Evolutionary conservation across 2,113 vertebrate genomes (phyloP).

Genomic region (Dipodomys merriami): DNA sequence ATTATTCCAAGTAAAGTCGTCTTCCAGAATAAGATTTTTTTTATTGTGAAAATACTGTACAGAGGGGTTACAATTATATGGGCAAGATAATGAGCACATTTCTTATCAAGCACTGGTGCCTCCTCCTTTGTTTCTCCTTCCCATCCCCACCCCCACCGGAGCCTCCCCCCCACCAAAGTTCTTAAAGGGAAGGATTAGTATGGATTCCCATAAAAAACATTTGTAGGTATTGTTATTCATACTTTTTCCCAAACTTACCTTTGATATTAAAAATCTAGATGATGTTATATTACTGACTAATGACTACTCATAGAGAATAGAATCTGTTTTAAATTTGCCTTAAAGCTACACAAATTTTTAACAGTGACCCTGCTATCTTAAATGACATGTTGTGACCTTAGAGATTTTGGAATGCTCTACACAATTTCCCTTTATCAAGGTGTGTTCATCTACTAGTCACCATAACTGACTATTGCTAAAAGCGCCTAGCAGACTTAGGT

Average conservation of each 20-base stretch:
- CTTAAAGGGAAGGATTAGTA: background rate
- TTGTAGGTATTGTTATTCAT: background rate
- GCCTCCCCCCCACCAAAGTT: no score
- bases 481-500: background rate
- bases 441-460: background rate
- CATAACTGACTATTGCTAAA: background rate
- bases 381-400: background rate
- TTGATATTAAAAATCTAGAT: no score
- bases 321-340: conserved; percentile 1
- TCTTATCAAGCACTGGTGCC: no score
- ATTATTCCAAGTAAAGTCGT: background rate
- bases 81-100: no score
- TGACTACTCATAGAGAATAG: background rate
- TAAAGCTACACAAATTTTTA: conserved; percentile 21
- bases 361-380: background rate
- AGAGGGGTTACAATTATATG: no score
- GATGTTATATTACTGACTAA: no score
- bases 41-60: no score
- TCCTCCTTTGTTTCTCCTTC: no score
- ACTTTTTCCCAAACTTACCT: background rate
- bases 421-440: background rate
- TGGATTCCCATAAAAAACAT: background rate
- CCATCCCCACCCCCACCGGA: no score
- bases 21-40: background rate
- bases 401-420: background rate